phyloP scores from a whole-genome alignment of 2,888 invertebrate species.

The Malacosoma neustria region DNA sequence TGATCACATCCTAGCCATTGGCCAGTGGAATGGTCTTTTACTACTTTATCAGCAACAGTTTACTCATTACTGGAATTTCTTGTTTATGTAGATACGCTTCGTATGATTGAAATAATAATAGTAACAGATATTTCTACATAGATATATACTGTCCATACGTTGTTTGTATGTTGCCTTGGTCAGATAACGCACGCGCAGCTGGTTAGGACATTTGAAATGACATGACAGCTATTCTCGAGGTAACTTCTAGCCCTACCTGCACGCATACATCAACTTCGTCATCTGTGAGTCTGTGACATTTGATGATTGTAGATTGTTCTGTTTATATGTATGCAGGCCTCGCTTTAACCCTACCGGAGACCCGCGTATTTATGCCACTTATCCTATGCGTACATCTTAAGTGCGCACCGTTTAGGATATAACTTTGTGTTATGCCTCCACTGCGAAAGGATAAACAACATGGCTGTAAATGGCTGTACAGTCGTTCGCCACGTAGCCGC shows the following conservation, averaged over 20 bases:
- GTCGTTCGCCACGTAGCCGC: slow-evolving; percentile 28
- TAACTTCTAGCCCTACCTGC: slow-evolving; percentile 27
- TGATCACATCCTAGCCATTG: neutral
- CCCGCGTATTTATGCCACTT: slow-evolving; percentile 36
- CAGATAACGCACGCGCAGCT: neutral
- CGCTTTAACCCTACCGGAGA: slow-evolving; percentile 30
- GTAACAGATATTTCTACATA: no score
- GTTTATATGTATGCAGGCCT: slow-evolving; percentile 43
- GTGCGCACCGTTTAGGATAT: slow-evolving; percentile 34
- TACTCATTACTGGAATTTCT: no score
- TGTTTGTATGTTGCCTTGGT: neutral
- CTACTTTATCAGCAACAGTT: no score
- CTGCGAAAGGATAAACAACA: slow-evolving; percentile 25
- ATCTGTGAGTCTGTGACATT: slow-evolving; percentile 55
- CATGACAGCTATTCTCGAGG: slow-evolving; percentile 4
- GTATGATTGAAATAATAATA: no score
- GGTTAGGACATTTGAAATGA: neutral
- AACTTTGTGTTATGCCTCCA: slow-evolving; percentile 32
- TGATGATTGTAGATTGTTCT: slow-evolving; percentile 63
- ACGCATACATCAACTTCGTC: slow-evolving; percentile 40
- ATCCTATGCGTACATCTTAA: slow-evolving; percentile 51
- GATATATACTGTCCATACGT: no score
- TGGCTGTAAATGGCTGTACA: slow-evolving; percentile 1
- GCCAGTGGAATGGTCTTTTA: no score
- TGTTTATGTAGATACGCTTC: no score